Percentiles rank a stretch among this genome's conserved stretches.
phyloP scores from a whole-genome alignment of 2,797 vertebrate species.

The Sorex maritimensis region DNA sequence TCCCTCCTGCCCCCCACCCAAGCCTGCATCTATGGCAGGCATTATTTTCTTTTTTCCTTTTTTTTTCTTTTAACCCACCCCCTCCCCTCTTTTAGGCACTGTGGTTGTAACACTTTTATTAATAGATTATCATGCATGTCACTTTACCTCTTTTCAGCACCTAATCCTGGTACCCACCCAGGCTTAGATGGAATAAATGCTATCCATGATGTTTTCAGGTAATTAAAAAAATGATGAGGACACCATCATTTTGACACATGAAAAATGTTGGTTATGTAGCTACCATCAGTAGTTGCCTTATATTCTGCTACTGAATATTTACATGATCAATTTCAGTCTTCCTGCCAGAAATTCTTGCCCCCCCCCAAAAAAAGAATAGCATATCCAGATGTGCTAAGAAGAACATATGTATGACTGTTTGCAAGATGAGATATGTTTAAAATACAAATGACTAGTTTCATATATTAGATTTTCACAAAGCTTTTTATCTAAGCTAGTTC shows the following conservation, averaged over 20 bases:
- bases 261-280: background rate
- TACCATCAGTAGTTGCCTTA: conserved; percentile 23
- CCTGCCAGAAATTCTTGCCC: conserved; percentile 77
- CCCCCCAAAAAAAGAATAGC: background rate
- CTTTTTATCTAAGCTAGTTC: conserved; percentile 14
- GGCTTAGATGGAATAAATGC: conserved; percentile 33
- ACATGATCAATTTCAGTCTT: conserved; percentile 54
- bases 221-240: background rate
- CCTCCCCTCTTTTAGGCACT: background rate
- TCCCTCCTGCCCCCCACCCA: too few relatives aligned
- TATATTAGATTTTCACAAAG: too few relatives aligned
- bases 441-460: conserved; percentile 14
- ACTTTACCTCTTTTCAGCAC: too few relatives aligned
- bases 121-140: too few relatives aligned
- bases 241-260: background rate
- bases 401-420: background rate
- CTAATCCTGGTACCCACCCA: too few relatives aligned
- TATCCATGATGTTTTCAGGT: conserved; percentile 5
- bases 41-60: too few relatives aligned
- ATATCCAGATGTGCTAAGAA: conserved; percentile 21
- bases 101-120: background rate
- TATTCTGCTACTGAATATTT: conserved; percentile 60
- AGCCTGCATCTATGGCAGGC: too few relatives aligned
- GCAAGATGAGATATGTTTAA: conserved; percentile 45
- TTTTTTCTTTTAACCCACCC: background rate